Evolutionary conservation across 2,888 invertebrate species (phyloP).

Genomic region (Rhamnusium bicolor): DNA sequence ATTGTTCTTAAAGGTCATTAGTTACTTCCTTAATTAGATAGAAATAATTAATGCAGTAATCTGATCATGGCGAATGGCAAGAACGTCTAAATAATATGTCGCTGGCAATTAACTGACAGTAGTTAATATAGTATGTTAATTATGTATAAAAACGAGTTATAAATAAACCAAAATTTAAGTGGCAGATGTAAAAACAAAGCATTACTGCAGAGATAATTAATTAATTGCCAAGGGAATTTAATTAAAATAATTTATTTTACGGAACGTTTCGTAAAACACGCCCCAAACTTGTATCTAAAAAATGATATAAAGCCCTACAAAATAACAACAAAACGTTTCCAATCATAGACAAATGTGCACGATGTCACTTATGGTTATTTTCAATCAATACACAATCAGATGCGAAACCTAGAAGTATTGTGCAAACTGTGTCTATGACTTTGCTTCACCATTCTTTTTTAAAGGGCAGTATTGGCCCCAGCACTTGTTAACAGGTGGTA

Average conservation of each 20-base stretch:
- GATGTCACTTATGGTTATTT: too few relatives aligned
- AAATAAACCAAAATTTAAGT: background rate
- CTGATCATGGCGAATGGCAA: background rate
- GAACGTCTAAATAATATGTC: background rate
- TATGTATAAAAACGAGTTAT: background rate
- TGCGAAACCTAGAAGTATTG: too few relatives aligned
- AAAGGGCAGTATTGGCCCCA: too few relatives aligned
- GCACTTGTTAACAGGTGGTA: too few relatives aligned
- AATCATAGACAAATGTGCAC: too few relatives aligned
- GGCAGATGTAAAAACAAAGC: background rate
- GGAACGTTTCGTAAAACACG: too few relatives aligned
- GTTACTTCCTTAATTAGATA: conserved; percentile 23
- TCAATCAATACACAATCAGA: too few relatives aligned
- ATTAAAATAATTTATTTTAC: background rate
- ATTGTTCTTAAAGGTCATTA: conserved; percentile 16
- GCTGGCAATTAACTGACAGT: conserved; percentile 8
- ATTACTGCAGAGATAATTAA: background rate
- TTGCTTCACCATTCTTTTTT: too few relatives aligned
- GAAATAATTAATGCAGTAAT: conserved; percentile 24
- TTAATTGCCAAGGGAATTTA: background rate
- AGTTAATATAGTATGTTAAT: background rate
- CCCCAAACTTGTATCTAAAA: too few relatives aligned
- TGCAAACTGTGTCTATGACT: too few relatives aligned
- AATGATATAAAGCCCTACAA: too few relatives aligned
- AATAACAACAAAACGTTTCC: too few relatives aligned